Conservation (phyloP, 2,888 invertebrate species). For the Nomada fucata region DNA sequence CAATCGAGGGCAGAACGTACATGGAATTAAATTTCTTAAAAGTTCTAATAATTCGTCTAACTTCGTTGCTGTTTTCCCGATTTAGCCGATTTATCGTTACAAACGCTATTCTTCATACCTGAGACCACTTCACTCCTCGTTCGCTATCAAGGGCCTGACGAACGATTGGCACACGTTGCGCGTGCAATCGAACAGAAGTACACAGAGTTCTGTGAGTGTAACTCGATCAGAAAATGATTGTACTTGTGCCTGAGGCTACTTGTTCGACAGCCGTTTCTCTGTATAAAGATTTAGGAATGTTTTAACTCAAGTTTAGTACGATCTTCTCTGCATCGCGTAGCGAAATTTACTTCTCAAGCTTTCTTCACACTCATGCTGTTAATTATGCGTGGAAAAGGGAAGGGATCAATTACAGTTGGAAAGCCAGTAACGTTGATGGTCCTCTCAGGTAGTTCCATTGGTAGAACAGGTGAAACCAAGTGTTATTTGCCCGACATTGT, state of each 20-base stretch:
- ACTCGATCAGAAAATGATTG: constrained; percentile 23
- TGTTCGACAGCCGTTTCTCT: background rate
- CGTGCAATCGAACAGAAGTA: background rate
- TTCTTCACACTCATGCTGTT: too few species aligned
- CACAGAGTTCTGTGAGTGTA: constrained; percentile 5
- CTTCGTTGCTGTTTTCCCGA: background rate
- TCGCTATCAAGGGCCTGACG: constrained; percentile 43
- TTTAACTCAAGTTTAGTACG: too few species aligned
- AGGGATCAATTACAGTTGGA: background rate
- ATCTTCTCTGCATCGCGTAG: too few species aligned
- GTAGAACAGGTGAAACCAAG: constrained; percentile 5
- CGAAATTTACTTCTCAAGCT: background rate
- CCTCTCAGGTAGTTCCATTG: background rate
- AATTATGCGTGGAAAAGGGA: background rate
- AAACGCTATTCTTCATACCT: constrained; percentile 44
- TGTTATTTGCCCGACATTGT: constrained; percentile 37
- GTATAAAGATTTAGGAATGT: too few species aligned
- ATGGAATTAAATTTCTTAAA: too few species aligned
- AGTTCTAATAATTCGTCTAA: too few species aligned
- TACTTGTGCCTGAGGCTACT: background rate
- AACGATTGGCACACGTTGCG: constrained; percentile 35
- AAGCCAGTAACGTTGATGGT: background rate
- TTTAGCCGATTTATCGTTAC: constrained; percentile 17
- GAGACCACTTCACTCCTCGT: constrained; percentile 44
- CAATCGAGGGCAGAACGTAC: too few species aligned